phyloP scores from a whole-genome alignment of 2,797 vertebrate genomes.

The Myiothlypis chrysogaster region DNA sequence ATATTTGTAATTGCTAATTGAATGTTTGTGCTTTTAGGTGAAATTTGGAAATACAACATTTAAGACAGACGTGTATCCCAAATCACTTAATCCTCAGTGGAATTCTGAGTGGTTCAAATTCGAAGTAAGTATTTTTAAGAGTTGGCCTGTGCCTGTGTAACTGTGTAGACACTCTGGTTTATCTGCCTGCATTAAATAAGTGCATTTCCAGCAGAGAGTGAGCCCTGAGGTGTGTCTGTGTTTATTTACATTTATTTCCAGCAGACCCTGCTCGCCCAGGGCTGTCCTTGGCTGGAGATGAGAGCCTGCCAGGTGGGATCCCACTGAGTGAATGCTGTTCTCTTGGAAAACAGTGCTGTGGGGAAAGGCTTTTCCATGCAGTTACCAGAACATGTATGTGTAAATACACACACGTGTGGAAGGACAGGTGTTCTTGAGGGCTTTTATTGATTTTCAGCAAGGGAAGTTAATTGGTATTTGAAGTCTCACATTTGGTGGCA shows the following conservation, averaged over 20 bases:
- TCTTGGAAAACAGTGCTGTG: no score
- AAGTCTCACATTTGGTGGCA: neutral
- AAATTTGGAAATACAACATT: constrained; percentile 98
- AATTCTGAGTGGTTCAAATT: constrained; percentile 99
- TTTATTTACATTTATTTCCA: neutral
- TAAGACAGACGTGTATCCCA: constrained; percentile 96
- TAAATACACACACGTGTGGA: neutral
- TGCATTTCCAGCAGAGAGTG: neutral
- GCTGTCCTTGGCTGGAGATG: neutral
- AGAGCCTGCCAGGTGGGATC: neutral
- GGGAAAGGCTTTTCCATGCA: neutral
- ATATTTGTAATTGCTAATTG: neutral
- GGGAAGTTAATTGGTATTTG: neutral
- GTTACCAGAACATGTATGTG: neutral
- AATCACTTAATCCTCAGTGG: constrained; percentile 98
- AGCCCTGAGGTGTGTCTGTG: neutral
- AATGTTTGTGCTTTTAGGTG: constrained; percentile 79
- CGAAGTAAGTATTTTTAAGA: constrained; percentile 83
- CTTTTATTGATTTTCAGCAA: neutral
- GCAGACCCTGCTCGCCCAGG: neutral
- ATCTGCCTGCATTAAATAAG: neutral
- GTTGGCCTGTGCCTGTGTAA: neutral
- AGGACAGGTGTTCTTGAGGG: accelerated
- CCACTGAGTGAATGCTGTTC: neutral
- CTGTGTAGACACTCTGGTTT: neutral